Percentiles rank a stretch among this genome's conserved stretches.
Conservation (phyloP, 2,888 invertebrate species). For the Axea sp. region DNA sequence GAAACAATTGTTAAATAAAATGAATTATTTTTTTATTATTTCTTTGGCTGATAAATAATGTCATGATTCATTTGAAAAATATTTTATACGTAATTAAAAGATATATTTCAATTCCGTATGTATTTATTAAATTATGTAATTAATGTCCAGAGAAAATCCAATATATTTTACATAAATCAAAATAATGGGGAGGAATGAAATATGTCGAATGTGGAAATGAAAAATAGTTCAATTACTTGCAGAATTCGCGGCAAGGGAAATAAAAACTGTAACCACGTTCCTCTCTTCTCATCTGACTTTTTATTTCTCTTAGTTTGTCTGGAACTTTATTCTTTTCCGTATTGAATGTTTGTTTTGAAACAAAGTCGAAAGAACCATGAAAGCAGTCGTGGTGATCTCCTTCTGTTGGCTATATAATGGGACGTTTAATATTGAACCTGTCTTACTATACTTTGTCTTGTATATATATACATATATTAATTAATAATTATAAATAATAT, state of each 20-base stretch:
- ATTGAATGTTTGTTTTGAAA: conserved; percentile 43
- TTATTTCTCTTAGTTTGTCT: conserved; percentile 36
- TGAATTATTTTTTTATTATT: too few relatives aligned
- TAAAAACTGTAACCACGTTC: conserved; percentile 41
- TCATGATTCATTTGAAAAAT: too few relatives aligned
- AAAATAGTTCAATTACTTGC: conserved; percentile 45
- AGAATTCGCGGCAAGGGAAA: conserved; percentile 34
- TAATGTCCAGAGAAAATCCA: conserved; percentile 19
- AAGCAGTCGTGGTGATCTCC: conserved; percentile 31
- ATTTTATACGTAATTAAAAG: too few relatives aligned
- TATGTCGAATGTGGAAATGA: conserved; percentile 42
- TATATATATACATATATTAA: too few relatives aligned
- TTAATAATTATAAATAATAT: too few relatives aligned
- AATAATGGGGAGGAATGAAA: conserved; percentile 32
- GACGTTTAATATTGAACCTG: conserved; percentile 29
- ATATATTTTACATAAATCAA: conserved; percentile 34
- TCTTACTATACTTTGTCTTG: conserved; percentile 12
- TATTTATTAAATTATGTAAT: conserved; percentile 33
- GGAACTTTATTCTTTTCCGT: conserved; percentile 33
- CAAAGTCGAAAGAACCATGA: conserved; percentile 35
- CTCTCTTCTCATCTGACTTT: conserved; percentile 33
- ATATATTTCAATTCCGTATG: too few relatives aligned
- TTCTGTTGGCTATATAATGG: conserved; percentile 30
- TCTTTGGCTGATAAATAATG: too few relatives aligned
- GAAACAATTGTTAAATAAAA: too few relatives aligned